Conservation (phyloP, 2,888 invertebrate genomes). For the Dynastes hyllus region DNA sequence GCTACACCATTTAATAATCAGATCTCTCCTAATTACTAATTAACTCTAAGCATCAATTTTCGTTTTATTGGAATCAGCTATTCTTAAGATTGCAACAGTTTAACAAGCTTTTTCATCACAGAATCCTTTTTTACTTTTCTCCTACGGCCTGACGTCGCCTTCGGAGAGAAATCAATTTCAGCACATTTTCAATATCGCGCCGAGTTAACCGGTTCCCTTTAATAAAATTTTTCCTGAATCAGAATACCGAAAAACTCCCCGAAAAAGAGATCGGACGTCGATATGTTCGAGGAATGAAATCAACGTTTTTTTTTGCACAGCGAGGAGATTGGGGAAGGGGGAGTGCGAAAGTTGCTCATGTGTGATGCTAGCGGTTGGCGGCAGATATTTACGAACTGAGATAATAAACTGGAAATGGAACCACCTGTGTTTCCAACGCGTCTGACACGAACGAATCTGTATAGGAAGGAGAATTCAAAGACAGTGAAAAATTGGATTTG, state of each 20-base stretch:
- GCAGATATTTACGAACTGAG: constrained; percentile 22
- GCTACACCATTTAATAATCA: no score
- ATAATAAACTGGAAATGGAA: constrained; percentile 18
- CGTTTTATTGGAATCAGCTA: background rate
- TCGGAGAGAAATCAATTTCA: constrained; percentile 34
- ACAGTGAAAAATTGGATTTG: constrained; percentile 26
- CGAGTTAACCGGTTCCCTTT: constrained; percentile 33
- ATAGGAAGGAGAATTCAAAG: background rate
- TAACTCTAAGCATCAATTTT: background rate
- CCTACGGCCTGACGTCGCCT: background rate
- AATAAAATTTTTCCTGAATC: constrained; percentile 44
- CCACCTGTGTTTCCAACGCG: constrained; percentile 13
- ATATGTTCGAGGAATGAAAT: constrained; percentile 23
- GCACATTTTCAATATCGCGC: constrained; percentile 38
- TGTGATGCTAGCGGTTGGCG: constrained; percentile 22
- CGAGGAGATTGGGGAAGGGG: background rate
- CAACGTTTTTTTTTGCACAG: constrained; percentile 4
- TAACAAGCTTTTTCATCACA: background rate
- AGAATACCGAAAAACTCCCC: background rate
- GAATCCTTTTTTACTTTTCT: constrained; percentile 1
- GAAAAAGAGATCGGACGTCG: background rate
- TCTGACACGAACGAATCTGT: constrained; percentile 16
- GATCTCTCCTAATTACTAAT: no score
- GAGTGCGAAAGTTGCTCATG: background rate
- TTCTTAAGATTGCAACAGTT: background rate